Base-by-base conservation (phyloP, 2,888 invertebrate genomes). In the Zaprionus lineosus region DNA sequence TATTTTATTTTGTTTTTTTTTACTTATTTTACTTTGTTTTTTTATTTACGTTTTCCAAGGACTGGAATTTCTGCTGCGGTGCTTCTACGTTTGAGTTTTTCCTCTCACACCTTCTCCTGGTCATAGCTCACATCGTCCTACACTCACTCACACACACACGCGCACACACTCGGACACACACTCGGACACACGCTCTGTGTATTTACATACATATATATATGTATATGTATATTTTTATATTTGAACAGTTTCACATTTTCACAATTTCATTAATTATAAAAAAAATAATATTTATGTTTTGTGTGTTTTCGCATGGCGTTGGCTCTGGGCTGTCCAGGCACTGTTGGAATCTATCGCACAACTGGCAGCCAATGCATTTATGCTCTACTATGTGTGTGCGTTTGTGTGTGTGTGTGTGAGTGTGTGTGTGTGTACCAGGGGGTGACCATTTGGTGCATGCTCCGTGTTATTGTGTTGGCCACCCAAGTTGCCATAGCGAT, bases 381-480 rank as follows among this genome's bases (percentile, higher is more conserved):
- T 53, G 41, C 47, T 28, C 21, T 26, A 8, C 12, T 1, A 34
- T 26, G 28, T 28, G 21, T 29, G 8, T 9, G 21, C 29, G 47
- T 26, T 26, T 33, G 31, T 26, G 36, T 36, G 46, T 29, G 31
- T 36, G 28, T 46, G 33, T 41, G 31, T 40, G 31, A 16, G 41
- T 9, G 41, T 18, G 18, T 29, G 39, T 9, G 18, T 56, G 36
- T 36, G 36, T 40, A 19, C 15, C 19, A 40, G 55, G 12, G 52
- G 51, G 60, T 75, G 65, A 64, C 47, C 16, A 41, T 60, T 77
- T 53, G 83, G 81, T 85, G 81, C 81, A 81, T 81, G 81, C 81
- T 85, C 81, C 53, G 81, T 81, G 76, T 76, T 76, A 85, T 85
- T 82, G 81, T 82, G 77, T 74, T 82, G 81, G 81, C 85, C 76